Conservation (phyloP, 2,113 vertebrate species). For the Lepus timidus region DNA sequence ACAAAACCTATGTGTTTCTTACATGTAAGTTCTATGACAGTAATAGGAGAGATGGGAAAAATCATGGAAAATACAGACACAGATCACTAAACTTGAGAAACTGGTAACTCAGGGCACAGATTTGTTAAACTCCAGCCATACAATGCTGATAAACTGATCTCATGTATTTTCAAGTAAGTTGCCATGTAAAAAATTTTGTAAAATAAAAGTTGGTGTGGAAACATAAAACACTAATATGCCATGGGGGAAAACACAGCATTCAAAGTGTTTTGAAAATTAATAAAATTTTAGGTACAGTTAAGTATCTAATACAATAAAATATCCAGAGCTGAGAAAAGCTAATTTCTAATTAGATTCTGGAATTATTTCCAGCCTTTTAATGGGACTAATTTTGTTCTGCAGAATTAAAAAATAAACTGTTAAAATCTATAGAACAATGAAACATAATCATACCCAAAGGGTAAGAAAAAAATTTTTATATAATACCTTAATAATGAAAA, state of each 20-base stretch:
- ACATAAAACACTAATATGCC: not conserved
- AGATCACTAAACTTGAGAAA: not conserved
- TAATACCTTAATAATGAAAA: not conserved
- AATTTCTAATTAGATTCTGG: constrained; percentile 33
- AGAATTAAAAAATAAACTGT: constrained; percentile 3
- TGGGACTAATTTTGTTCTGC: not conserved
- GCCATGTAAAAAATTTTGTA: not conserved
- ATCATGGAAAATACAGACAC: not conserved
- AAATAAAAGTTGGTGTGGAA: constrained; percentile 16
- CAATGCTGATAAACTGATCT: not conserved
- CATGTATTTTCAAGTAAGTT: not conserved
- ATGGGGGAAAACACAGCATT: not conserved
- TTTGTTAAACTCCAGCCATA: constrained; percentile 8
- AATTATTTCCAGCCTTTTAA: constrained; percentile 40
- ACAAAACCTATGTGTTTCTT: constrained; percentile 10
- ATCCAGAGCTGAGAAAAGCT: not conserved
- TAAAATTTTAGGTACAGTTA: constrained; percentile 28
- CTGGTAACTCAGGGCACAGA: not conserved
- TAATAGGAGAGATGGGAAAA: constrained; percentile 6
- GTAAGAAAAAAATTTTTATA: constrained; percentile 4
- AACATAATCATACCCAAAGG: not conserved
- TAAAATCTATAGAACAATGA: constrained; percentile 13
- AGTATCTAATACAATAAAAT: not conserved
- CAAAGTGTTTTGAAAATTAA: constrained; percentile 30
- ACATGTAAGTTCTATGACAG: not conserved